Base-by-base conservation (phyloP, 2,113 vertebrate species). In the Rhea pennata region DNA sequence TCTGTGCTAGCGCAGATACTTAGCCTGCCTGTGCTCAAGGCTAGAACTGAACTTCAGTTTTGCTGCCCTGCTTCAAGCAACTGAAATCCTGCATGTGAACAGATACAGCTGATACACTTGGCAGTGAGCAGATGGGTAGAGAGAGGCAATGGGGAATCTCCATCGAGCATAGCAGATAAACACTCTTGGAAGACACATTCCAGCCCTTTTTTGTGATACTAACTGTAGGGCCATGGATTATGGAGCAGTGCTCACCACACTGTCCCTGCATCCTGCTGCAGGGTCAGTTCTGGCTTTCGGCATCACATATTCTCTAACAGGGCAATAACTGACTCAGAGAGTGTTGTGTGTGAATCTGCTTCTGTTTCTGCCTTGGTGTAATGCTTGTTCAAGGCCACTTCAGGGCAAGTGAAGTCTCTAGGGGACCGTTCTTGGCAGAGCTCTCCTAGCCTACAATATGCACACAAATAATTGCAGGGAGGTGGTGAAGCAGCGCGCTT, bases 1-100 rank as follows among this genome's bases (percentile, higher is more conserved):
- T 54, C 46, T 72, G 65, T 93, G 75, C 42, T 74, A 69, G 7
- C 88, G 76, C 66, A 93, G 70, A 67, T 29, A 86, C 31, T 91
- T 82, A 84, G 81, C 48, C 77, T 92, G 74, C 24, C 61, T 54
- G 12, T 0, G 1, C 16, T 59, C 14, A 33, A 58, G 23, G 26
- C 22, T 90, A 90, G 83, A 70, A 9, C 15, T 58, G 78, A 73
- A 53, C 10, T 92, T 81, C 53, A 53, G 56, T 42, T 83, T 71
- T 62, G 40, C 82, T 64, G 66, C 36, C 31, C 31, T 66, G 39
- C n/a, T 54, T n/a, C 13, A 12, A 20, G 86, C 75, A 44, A 53
- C 59, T 0, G 1, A 77, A 86, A 51, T 80, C 21, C 69, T 77
- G 36, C 4, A 0, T 5, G 29, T 24, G 72, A 15, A 27, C 8